These are phyloP conservation scores for Orgyia antiqua DNA, from an alignment of 2,888 invertebrate species.

Conservation along the genomic window DNA sequence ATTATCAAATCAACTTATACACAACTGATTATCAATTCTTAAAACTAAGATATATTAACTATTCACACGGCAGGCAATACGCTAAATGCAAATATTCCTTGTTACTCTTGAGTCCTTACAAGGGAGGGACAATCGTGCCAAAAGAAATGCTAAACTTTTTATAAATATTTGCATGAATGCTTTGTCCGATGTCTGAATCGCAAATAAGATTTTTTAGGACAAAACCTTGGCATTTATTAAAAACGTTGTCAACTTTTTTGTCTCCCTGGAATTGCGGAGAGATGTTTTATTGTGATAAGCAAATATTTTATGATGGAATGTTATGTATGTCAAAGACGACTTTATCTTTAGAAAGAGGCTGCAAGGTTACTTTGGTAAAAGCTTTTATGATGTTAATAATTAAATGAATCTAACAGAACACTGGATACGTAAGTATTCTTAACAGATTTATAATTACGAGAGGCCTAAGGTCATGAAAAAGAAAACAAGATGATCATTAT, in stretches of 20 bases:
- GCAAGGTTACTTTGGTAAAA: too few relatives aligned
- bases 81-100: constrained; percentile 48
- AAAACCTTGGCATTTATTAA: constrained; percentile 60
- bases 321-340: constrained; percentile 16
- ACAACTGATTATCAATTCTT: too few relatives aligned
- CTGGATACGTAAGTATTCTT: too few relatives aligned
- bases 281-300: constrained; percentile 18
- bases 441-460: too few relatives aligned
- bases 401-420: too few relatives aligned
- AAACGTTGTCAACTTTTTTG: constrained; percentile 52
- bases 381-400: too few relatives aligned
- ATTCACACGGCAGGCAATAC: too few relatives aligned
- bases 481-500: too few relatives aligned
- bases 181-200: constrained; percentile 54
- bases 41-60: too few relatives aligned
- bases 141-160: constrained; percentile 53
- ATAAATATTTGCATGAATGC: constrained; percentile 58
- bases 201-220: constrained; percentile 40
- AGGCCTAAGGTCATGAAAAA: too few relatives aligned
- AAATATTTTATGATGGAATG: constrained; percentile 26
- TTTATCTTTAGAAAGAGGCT: too few relatives aligned
- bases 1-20: too few relatives aligned
- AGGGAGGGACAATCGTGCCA: constrained; percentile 34
- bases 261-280: constrained; percentile 12
- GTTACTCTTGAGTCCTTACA: constrained; percentile 28